Percentiles rank a stretch among this genome's conserved stretches.
phyloP scores from a whole-genome alignment of 1,140 invertebrate species.

The Aethina tumida region DNA sequence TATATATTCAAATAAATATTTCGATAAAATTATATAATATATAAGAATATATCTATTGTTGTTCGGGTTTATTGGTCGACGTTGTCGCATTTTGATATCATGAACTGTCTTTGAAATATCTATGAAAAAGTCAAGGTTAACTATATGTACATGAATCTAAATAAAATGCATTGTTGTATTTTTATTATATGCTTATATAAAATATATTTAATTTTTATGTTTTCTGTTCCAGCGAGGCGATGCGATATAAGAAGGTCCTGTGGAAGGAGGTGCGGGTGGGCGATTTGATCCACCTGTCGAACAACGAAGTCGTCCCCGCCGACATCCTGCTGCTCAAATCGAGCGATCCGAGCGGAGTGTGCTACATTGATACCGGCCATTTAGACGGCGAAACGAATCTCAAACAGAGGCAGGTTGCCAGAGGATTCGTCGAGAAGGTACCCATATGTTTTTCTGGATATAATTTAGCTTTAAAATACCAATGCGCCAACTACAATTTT shows the following conservation, averaged over 20 bases:
- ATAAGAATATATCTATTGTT: no score
- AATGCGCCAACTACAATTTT: no score
- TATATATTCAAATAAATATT: no score
- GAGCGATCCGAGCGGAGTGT: slow-evolving; percentile 87
- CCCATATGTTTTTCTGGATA: no score
- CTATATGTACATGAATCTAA: no score
- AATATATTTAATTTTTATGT: neutral
- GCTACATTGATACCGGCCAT: slow-evolving; percentile 96
- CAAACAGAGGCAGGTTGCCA: slow-evolving; percentile 83
- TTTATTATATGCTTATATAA: neutral
- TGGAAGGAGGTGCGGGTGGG: slow-evolving; percentile 91
- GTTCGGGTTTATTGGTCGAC: no score
- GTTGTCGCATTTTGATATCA: no score
- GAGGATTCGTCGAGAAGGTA: slow-evolving; percentile 58
- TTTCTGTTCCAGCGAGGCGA: slow-evolving; percentile 56
- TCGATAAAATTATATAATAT: no score
- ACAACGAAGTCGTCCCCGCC: slow-evolving; percentile 93
- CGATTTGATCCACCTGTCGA: slow-evolving; percentile 90
- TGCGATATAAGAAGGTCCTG: slow-evolving; percentile 72
- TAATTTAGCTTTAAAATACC: no score
- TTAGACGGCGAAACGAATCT: slow-evolving; percentile 99
- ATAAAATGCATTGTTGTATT: no score
- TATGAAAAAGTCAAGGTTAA: no score
- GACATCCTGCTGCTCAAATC: slow-evolving; percentile 85
- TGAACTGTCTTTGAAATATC: no score